phyloP scores from a whole-genome alignment of 2,113 vertebrate species.

The Sceloporus tristichus region DNA sequence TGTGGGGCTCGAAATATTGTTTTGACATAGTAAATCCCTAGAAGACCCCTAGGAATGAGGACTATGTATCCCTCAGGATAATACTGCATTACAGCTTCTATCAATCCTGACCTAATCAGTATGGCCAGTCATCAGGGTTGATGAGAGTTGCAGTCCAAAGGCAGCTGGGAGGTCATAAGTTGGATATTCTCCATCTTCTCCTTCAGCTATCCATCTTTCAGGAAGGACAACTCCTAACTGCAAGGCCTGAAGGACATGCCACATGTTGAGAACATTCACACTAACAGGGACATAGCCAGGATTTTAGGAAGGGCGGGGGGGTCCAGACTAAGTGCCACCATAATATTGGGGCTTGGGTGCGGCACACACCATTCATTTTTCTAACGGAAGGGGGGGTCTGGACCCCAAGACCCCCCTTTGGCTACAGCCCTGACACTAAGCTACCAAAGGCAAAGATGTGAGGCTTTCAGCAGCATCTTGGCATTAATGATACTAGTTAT shows the following conservation, averaged over 20 bases:
- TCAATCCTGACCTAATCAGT: neutral
- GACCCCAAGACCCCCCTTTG: too few relatives aligned
- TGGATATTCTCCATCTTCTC: neutral
- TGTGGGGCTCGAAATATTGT: neutral
- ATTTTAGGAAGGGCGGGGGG: too few relatives aligned
- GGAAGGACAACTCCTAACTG: neutral
- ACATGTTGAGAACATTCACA: neutral
- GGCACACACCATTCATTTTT: too few relatives aligned
- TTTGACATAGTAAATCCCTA: neutral
- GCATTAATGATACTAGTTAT: neutral
- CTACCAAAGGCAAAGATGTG: neutral
- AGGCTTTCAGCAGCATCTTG: neutral
- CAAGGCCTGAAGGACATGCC: neutral
- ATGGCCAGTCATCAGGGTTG: neutral
- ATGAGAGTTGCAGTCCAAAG: neutral
- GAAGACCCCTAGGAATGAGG: neutral
- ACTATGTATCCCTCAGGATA: neutral
- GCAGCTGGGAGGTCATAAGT: neutral
- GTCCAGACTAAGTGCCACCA: too few relatives aligned
- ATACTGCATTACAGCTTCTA: neutral
- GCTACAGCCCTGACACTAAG: too few relatives aligned
- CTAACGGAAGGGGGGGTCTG: too few relatives aligned
- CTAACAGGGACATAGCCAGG: too few relatives aligned
- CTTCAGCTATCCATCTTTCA: neutral
- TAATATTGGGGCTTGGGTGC: too few relatives aligned